Evolutionary conservation across 2,797 vertebrate genomes (phyloP), one percentile per base, ranked within the genome.

Genomic region (Sparidentex hasta): DNA sequence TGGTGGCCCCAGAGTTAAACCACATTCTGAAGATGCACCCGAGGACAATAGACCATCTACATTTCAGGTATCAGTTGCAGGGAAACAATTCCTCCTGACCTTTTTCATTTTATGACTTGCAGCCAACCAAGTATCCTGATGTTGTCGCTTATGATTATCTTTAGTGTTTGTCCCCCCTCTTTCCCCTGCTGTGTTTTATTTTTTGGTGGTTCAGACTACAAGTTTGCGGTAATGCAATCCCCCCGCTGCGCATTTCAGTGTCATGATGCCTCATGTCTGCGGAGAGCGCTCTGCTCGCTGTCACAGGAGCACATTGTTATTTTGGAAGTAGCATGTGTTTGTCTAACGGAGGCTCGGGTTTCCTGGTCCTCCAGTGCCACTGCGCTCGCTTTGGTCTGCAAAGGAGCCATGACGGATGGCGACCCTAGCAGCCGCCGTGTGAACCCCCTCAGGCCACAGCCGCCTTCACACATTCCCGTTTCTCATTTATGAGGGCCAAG

Each of bases 311-410:
- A 83, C 88, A 94, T 95, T 96, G 95, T 95, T 97, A 94, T 96
- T 97, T 96, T 95, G 95, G 95, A 96, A 85, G 93, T 93, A 91
- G 91, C 95, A 95, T 93, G 93, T 96, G 96, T 96, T 96, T 96
- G 96, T 95, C 92, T 95, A 95, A 88, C 91, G 85, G 80, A 85
- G 89, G 92, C 91, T 97, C 94, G 0, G 86, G 85, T 97, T 96
- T 96, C 96, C 78, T 78, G 81, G 80, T 85, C 87, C 67, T 85
- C 87, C 74, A 69, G 51, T 48, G 80, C 46, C 59, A 78, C 82
- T 70, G 77, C 64, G 3, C 77, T 87, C 29, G 70, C 88, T 89
- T 84, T 87, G 76, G 82, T 84, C 80, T 86, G 81, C 77, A 79
- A 84, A 87, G 81, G 58, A 82, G 76, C 84, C 72, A 44, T 88